A percentile compares a stretch with the other conserved stretches of the same genome.
These are phyloP conservation scores for Eilema caniola DNA, from an alignment of 2,888 invertebrate species.

Conservation along the genomic window DNA sequence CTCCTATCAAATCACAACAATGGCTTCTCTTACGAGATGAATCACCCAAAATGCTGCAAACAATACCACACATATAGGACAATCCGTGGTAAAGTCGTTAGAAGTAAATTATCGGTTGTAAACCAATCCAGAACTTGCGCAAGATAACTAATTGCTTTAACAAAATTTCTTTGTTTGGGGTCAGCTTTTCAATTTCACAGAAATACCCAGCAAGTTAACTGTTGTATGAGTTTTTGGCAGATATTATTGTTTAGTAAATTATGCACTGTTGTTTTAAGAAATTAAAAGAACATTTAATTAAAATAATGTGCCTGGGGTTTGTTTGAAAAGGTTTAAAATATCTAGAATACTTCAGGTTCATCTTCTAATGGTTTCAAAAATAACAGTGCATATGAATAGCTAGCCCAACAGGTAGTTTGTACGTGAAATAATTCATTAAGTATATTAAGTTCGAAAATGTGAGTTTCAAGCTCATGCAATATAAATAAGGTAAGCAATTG, in stretches of 20 bases:
- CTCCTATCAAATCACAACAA: neutral
- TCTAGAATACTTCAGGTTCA: too few relatives aligned
- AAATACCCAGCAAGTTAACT: neutral
- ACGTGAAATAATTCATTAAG: slow-evolving; percentile 47
- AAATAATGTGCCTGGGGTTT: too few relatives aligned
- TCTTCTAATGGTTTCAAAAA: neutral
- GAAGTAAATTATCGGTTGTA: neutral
- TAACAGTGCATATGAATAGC: neutral
- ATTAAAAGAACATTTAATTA: too few relatives aligned
- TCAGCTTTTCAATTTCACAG: neutral
- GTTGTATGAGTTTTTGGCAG: neutral
- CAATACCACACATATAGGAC: neutral
- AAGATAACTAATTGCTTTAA: neutral
- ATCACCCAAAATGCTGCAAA: neutral
- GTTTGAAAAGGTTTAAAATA: too few relatives aligned
- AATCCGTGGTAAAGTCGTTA: neutral
- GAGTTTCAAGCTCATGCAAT: slow-evolving; percentile 47
- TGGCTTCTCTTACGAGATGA: neutral
- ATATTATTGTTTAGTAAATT: neutral
- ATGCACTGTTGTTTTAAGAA: too few relatives aligned
- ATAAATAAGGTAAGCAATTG: slow-evolving; percentile 43
- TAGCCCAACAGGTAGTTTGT: slow-evolving; percentile 41
- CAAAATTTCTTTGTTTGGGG: slow-evolving; percentile 4
- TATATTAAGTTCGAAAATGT: slow-evolving; percentile 39
- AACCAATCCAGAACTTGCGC: neutral